Evolutionary conservation across 2,888 invertebrate genomes (phyloP), one percentile per base, ranked within the genome.

Genomic region (Cerceris ruficornis): DNA sequence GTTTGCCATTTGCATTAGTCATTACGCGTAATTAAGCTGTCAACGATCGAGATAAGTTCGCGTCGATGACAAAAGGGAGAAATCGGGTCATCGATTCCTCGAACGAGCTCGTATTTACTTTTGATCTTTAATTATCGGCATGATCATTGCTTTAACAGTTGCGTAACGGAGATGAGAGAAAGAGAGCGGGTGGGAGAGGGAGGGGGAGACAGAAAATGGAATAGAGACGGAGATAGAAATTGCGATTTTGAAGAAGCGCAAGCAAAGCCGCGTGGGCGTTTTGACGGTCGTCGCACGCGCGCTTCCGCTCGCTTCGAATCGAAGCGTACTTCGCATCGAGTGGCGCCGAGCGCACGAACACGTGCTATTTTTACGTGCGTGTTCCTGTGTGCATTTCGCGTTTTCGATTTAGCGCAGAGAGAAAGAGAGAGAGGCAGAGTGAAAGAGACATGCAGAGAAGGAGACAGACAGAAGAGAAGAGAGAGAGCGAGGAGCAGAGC

Each of bases 341-440:
- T 13, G 49, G 54, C 42, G 39, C 15, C 39, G 43, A 60, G 11
- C 58, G 46, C 50, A 52, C 59, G 50, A 62, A 41, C 52, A 55
- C 55, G 64, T 59, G 60, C 76, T 79, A 79, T 79, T 79, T 79
- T 79, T 69, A 69, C 76, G 49, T 64, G 64, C 70, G 71, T 61
- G 57, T 68, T 58, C 61, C 64, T 69, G 52, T 14, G 64, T 52
- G 57, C 57, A 17, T 55, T 50, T 73, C 70, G 28, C 28, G 9
- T 65, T 52, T 72, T 49, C 52, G 43, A 55, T 41, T 43, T 13
- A 57, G 46, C 17, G 57, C 57, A 52, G 17, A 43, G 43, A 2
- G 55, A 54, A 17, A 69, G 61, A 59, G 57, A 14, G 52, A 41
- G 8, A n/a, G 49, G 17, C 39, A 7, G 39, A 49, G 49, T 17